Percentiles rank a stretch among this genome's conserved stretches.
Conservation (phyloP, 2,888 invertebrate genomes). For the Chelonus formosanus region DNA sequence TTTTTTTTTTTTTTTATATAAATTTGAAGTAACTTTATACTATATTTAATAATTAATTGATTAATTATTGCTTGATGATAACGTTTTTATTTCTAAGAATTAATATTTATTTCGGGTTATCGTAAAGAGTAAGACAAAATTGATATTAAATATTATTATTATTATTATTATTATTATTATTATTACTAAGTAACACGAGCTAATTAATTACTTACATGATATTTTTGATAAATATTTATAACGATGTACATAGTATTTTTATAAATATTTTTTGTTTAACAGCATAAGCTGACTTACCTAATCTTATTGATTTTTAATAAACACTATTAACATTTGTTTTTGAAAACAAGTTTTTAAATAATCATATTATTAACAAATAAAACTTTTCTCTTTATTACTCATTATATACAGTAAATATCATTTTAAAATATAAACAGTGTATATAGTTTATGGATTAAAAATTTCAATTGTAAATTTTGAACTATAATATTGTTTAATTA, state of each 20-base stretch:
- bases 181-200: background rate
- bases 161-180: background rate
- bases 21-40: background rate
- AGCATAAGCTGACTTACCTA: background rate
- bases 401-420: too few species aligned
- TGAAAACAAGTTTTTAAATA: too few species aligned
- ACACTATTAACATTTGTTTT: too few species aligned
- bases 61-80: background rate
- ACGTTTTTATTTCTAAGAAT: too few species aligned
- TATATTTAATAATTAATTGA: constrained; percentile 15
- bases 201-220: background rate
- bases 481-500: constrained; percentile 1
- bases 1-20: too few species aligned
- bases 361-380: too few species aligned
- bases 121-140: background rate
- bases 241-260: background rate
- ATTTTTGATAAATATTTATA: constrained; percentile 6
- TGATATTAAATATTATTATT: background rate
- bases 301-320: too few species aligned
- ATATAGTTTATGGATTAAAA: background rate
- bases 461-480: background rate
- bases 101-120: background rate
- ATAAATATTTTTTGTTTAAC: constrained; percentile 1
- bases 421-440: background rate
- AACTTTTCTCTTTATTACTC: background rate